Evolutionary conservation across 1,140 invertebrate genomes (phyloP), one percentile per base, ranked within the genome.

Genomic region (Chironomus tepperi): DNA sequence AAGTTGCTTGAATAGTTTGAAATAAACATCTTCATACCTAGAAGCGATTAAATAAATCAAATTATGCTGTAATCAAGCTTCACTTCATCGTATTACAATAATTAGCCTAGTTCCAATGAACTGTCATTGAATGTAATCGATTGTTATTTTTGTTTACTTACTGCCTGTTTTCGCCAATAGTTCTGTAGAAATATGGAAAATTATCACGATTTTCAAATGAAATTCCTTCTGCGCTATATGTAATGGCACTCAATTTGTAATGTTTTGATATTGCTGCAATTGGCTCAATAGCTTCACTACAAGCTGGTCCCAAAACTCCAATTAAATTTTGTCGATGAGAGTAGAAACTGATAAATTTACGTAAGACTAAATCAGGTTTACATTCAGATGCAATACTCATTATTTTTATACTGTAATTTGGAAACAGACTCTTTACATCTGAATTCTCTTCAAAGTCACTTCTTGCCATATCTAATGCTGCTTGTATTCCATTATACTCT

Each of bases 181-280:
- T 95, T 1, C 92, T 81, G 79, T 92, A 94, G 81, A 95, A 94
- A 78, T 90, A 93, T 0, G 92, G 92, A 83, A 93, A 94, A 74
- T 88, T 88, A 0, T 84, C 80, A 18, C 89, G 84, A 81, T 93
- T 88, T 0, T 86, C 87, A 77, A 93, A 89, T 73, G 86, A 87
- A 1, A 88, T 86, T 0, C 91, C 91, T 79, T 94, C 92, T 1
- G 92, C 93, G 75, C 90, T 90, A 80, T 94, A 95, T 43, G 91
- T 93, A 65, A 95, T 89, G 0, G 93, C 87, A 43, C 93, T 84
- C 24, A 89, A 91, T 75, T 88, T 88, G 77, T 90, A 93, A 78
- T 92, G 88, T 75, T 88, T 91, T 0, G 92, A 90, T n/a, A 95
- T 86, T 0, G 90, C 90, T 9, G 92, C 91, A 16, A 95, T 84